Conservation (phyloP, 1,140 invertebrate species). For the Mamestra configurata region DNA sequence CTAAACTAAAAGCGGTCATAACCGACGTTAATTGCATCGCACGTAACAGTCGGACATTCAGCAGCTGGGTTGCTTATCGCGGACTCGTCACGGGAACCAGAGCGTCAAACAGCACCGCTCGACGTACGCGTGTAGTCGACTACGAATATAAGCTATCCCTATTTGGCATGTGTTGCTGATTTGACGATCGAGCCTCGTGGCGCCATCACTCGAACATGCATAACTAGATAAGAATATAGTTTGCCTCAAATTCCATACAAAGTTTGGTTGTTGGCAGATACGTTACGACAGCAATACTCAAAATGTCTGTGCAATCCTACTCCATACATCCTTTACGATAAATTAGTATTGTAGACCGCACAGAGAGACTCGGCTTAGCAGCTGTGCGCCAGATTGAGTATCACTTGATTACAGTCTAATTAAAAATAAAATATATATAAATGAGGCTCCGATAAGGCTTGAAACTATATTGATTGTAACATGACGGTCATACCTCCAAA, state of each 20-base stretch:
- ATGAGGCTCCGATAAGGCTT: neutral
- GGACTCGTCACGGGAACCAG: neutral
- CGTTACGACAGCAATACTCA: neutral
- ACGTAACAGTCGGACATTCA: constrained; percentile 16
- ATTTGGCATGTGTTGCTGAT: constrained; percentile 13
- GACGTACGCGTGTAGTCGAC: neutral
- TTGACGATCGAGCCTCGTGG: constrained; percentile 12
- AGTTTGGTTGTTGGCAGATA: neutral
- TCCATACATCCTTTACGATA: neutral
- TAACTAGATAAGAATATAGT: neutral
- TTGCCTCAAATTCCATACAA: neutral
- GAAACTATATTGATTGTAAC: neutral
- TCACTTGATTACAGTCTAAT: constrained; percentile 11
- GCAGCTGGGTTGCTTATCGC: neutral
- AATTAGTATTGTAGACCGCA: constrained; percentile 2
- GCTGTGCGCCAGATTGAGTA: neutral
- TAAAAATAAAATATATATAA: constrained; percentile 20
- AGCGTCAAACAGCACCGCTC: constrained; percentile 4
- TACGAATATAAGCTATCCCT: constrained; percentile 1
- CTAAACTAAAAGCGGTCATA: neutral
- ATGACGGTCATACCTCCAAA: neutral
- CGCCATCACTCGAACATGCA: neutral
- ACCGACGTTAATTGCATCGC: constrained; percentile 7
- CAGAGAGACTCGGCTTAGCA: neutral
- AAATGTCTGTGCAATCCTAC: neutral